Base-by-base conservation (phyloP, 2,888 invertebrate species). In the Aphodius granarius region DNA sequence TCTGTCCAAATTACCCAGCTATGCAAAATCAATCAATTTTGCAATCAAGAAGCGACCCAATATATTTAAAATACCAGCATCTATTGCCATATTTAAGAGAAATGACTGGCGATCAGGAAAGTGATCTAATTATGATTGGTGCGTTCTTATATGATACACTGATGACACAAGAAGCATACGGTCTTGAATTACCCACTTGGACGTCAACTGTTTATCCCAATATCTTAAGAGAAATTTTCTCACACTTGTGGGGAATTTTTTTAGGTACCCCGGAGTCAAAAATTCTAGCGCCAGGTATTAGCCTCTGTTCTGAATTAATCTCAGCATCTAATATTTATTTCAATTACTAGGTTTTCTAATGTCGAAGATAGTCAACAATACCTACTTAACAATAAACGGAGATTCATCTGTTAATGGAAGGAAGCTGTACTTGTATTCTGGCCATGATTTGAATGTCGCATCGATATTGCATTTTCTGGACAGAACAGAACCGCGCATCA, bases 381-480 rank as follows among this genome's bases (percentile, higher is more conserved):
- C 75, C 4, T 21, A 73, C 15, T 43, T 70, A 0, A 74, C 72
- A 9, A 73, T 75, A 62, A 77, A 77, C 5, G 70, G 65, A 6
- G 72, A 72, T 15, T 23, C 63, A 23, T 64, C 63, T 0, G 68
- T 43, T 13, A 71, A 71, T 18, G 63, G 64, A 5, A 75, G 17
- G 64, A 84, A 83, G 77, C 77, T 84, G n/a, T 80, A 81, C 73
- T 79, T 84, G 18, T 89, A 88, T 80, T 86, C 88, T 16, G 89
- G 87, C 0, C 91, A 91, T 81, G 91, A 91, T 80, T 87, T 88
- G 0, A 90, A 90, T n/a, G 82, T 91, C 3, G 87, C 88, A 0
- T 83, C 88, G 9, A 73, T 90, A 16, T 82, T 90, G 15, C 81
- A 82, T 16, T 85, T 88, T 63, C 83, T 91, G 9, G 84, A 84